Evolutionary conservation across 92 coral and sea anemone species (phyloP).

Genomic region (Epizoanthus scotinus): DNA sequence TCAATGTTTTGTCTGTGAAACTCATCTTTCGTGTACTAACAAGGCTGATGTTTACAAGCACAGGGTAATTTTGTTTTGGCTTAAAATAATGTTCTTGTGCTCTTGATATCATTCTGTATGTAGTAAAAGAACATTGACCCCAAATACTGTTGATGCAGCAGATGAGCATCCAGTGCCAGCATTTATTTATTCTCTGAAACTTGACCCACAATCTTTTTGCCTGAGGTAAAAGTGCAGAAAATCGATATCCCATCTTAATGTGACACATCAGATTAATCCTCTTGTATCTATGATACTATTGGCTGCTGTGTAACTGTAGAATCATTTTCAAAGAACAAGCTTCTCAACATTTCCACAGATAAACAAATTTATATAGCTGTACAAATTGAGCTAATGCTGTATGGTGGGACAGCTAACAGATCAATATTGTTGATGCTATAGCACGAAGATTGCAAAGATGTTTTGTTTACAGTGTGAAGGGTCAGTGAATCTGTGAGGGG

Average conservation of each 20-base stretch:
- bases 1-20: conserved; percentile 34
- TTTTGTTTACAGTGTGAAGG: conserved; percentile 22
- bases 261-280: conserved; percentile 17
- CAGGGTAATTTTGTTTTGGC: background rate
- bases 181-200: conserved; percentile 32
- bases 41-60: background rate
- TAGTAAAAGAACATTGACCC: conserved; percentile 3
- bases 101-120: background rate
- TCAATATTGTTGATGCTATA: background rate
- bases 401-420: background rate
- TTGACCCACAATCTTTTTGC: conserved; percentile 20
- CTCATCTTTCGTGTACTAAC: background rate
- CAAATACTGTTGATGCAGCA: background rate
- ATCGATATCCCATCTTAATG: conserved; percentile 15
- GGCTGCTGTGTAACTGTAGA: conserved; percentile 8
- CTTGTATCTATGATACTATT: conserved; percentile 13
- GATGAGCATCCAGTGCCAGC: background rate
- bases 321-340: conserved; percentile 14
- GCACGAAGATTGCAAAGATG: background rate
- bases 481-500: conserved; percentile 9
- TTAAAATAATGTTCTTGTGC: background rate
- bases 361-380: background rate
- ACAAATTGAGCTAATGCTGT: background rate
- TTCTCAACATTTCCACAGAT: background rate
- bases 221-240: conserved; percentile 28